Percentiles rank a stretch among this genome's conserved stretches.
phyloP scores from a whole-genome alignment of 2,797 vertebrate genomes.

The Sorex maritimensis region DNA sequence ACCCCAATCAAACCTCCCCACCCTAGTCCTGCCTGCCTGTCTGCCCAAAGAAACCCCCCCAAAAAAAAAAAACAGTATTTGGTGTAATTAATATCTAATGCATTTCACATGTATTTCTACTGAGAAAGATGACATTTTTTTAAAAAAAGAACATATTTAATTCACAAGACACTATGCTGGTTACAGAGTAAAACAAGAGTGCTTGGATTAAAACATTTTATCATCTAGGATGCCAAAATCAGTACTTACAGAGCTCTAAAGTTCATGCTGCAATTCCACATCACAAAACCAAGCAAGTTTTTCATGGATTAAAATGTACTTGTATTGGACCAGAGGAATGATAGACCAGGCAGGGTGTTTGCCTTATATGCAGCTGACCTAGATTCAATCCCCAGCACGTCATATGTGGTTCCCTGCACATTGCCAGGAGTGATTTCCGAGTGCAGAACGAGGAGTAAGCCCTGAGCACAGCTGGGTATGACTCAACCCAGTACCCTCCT shows the following conservation, averaged over 20 bases:
- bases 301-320: background rate
- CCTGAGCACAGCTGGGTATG: too few species aligned
- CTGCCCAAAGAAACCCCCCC: too few species aligned
- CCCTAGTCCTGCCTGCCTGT: too few species aligned
- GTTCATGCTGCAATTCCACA: background rate
- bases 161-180: conserved; percentile 40
- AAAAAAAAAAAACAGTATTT: background rate
- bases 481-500: too few species aligned
- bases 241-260: background rate
- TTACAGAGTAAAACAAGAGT: conserved; percentile 30
- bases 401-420: too few species aligned
- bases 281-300: conserved; percentile 28
- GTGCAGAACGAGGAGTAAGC: background rate
- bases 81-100: conserved; percentile 21
- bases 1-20: too few species aligned
- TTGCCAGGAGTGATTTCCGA: background rate
- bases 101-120: background rate
- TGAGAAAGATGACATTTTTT: too few species aligned
- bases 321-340: too few species aligned
- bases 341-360: too few species aligned
- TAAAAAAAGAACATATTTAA: too few species aligned
- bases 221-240: conserved; percentile 7
- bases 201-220: background rate
- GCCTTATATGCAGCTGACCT: too few species aligned
- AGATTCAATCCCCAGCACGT: too few species aligned